These are phyloP conservation scores for Astatoreochromis straeleni DNA, from an alignment of 2,113 vertebrate genomes.

Conservation along the genomic window DNA sequence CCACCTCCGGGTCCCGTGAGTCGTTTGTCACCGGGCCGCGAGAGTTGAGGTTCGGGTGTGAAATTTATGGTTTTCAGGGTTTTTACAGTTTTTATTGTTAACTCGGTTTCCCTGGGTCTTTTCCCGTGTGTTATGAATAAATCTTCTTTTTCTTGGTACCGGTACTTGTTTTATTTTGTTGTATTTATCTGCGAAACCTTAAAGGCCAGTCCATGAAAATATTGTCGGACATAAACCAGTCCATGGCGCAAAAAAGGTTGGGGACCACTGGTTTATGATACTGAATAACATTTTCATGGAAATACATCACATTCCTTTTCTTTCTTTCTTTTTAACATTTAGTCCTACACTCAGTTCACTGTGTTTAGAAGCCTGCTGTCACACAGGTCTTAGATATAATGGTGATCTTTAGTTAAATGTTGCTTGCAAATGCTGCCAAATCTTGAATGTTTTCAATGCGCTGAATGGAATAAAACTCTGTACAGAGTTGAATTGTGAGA, in stretches of 20 bases:
- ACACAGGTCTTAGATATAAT: neutral
- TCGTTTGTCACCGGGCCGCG: too few relatives aligned
- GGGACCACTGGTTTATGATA: neutral
- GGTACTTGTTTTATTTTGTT: neutral
- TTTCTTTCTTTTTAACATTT: neutral
- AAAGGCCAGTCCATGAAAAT: neutral
- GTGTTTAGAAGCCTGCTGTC: neutral
- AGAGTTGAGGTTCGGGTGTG: neutral
- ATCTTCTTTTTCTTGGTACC: neutral
- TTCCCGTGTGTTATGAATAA: neutral
- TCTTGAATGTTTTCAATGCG: neutral
- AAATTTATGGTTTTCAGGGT: neutral
- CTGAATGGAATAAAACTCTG: neutral
- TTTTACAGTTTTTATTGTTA: neutral
- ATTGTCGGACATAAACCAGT: neutral
- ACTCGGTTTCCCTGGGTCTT: neutral
- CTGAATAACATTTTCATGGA: neutral
- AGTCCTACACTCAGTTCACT: neutral
- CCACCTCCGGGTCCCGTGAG: neutral
- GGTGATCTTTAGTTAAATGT: neutral
- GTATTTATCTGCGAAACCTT: neutral
- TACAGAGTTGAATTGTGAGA: neutral
- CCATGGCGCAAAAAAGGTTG: neutral
- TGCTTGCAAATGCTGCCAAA: neutral
- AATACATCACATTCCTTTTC: neutral